Conservation (phyloP, 2,113 vertebrate species). For the Dromas ardeola region DNA sequence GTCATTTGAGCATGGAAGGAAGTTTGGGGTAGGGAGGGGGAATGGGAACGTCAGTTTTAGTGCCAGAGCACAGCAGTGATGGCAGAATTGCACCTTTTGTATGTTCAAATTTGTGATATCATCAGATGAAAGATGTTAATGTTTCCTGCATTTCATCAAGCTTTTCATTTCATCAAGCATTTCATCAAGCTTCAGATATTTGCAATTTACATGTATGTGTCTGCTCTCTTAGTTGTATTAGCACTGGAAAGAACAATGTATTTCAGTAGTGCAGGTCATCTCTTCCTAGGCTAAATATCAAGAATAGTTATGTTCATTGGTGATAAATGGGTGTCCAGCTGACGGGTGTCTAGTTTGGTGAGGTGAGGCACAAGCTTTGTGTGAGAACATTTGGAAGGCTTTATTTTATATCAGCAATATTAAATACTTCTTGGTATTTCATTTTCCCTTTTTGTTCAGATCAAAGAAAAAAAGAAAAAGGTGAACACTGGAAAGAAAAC, state of each 20-base stretch:
- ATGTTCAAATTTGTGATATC: fast-evolving
- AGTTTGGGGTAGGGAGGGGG: background rate
- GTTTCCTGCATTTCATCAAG: background rate
- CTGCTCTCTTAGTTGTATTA: background rate
- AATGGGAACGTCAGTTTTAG: background rate
- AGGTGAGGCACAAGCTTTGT: background rate
- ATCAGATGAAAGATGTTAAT: background rate
- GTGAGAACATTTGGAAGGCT: background rate
- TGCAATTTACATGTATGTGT: background rate
- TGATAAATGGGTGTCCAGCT: background rate
- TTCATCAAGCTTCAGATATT: background rate
- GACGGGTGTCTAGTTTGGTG: background rate
- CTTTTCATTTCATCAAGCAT: no score
- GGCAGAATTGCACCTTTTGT: background rate
- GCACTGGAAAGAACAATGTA: background rate
- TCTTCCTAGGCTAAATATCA: background rate
- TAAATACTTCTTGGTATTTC: background rate
- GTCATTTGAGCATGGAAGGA: background rate
- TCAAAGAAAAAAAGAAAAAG: background rate
- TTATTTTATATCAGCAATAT: background rate
- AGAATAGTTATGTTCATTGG: background rate
- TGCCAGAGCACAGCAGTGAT: background rate
- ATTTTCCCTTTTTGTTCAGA: background rate
- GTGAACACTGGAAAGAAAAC: background rate
- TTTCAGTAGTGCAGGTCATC: background rate